These are phyloP conservation scores for Pseudeuparius sepicola DNA, from an alignment of 2,888 invertebrate genomes.

Conservation along the genomic window DNA sequence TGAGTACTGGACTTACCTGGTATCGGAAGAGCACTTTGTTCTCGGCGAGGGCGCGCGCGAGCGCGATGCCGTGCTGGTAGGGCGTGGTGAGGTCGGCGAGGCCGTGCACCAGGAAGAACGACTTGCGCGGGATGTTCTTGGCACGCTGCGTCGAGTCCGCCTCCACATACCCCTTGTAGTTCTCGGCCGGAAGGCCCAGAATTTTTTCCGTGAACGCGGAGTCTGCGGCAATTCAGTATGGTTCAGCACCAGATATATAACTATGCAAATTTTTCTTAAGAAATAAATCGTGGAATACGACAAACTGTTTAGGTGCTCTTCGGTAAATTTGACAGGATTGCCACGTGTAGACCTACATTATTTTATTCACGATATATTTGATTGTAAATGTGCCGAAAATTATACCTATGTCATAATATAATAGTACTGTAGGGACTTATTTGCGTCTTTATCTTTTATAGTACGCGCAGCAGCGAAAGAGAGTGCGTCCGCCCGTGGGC, in stretches of 20 bases:
- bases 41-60: constrained; percentile 79
- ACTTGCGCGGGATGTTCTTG: constrained; percentile 76
- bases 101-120: constrained; percentile 85
- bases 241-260: constrained; percentile 4
- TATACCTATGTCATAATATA: no score
- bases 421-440: no score
- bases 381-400: no score
- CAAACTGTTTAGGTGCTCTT: no score
- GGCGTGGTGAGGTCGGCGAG: constrained; percentile 88
- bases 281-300: no score
- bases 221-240: constrained; percentile 46
- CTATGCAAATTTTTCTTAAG: no score
- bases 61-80: constrained; percentile 84
- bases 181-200: constrained; percentile 78
- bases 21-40: constrained; percentile 84
- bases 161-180: constrained; percentile 84
- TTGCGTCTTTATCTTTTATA: no score
- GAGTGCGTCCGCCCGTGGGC: no score
- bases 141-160: constrained; percentile 85
- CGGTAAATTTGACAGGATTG: no score
- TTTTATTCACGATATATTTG: no score
- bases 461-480: no score
- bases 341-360: no score
- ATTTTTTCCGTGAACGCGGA: constrained; percentile 93
- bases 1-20: constrained; percentile 66